These are phyloP conservation scores for Leptinotarsa peninsularis DNA, from an alignment of 2,888 invertebrate species.

Conservation along the genomic window DNA sequence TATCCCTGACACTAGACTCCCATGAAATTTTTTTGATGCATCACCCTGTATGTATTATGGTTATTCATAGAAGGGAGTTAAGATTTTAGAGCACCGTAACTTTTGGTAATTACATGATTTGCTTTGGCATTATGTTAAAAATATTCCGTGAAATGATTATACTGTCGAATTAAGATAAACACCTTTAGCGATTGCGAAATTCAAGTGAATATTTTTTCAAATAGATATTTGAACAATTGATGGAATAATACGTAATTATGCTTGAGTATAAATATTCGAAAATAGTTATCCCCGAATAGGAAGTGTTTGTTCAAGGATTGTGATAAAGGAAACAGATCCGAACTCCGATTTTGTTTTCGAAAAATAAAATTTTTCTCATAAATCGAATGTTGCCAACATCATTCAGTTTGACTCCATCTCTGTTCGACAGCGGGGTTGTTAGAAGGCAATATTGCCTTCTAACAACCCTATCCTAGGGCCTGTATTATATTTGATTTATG, in stretches of 20 bases:
- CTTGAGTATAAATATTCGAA: not conserved
- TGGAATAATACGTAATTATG: not conserved
- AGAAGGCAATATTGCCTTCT: too few relatives aligned
- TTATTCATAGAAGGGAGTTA: not conserved
- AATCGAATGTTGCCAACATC: too few relatives aligned
- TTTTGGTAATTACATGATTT: not conserved
- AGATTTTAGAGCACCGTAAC: not conserved
- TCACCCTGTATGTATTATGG: too few relatives aligned
- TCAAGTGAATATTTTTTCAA: not conserved
- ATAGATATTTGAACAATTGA: not conserved
- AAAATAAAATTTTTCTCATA: too few relatives aligned
- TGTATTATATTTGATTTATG: not conserved
- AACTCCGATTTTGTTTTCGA: too few relatives aligned
- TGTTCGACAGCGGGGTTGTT: too few relatives aligned
- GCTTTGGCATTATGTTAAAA: not conserved
- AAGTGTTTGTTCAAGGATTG: not conserved
- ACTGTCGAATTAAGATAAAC: not conserved
- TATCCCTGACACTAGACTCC: too few relatives aligned
- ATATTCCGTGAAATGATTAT: not conserved
- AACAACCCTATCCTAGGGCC: not conserved
- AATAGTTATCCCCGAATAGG: not conserved
- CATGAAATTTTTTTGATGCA: too few relatives aligned
- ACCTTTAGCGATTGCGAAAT: not conserved
- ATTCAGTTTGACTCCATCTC: too few relatives aligned
- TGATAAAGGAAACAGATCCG: not conserved